Conservation (phyloP, 2,888 invertebrate genomes). For the Apeira syringaria region DNA sequence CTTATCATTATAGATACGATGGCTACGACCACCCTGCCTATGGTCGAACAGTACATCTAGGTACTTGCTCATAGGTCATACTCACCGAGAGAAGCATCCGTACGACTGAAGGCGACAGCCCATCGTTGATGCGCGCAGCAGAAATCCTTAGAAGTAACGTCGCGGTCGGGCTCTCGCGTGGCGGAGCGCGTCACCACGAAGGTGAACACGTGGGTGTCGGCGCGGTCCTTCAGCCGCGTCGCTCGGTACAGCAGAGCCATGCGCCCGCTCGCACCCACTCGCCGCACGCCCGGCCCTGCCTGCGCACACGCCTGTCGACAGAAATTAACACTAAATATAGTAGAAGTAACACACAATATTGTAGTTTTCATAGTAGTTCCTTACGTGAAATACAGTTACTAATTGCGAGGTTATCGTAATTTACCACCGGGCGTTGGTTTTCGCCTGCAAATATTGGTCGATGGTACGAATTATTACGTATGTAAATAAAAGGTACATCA, state of each 20-base stretch:
- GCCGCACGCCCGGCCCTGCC: conserved; percentile 74
- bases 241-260: conserved; percentile 92
- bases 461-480: too few species aligned
- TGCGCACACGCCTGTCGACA: conserved; percentile 56
- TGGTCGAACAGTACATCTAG: too few species aligned
- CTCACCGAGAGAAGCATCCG: conserved; percentile 87
- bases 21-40: too few species aligned
- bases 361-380: too few species aligned
- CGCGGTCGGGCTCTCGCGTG: conserved; percentile 90
- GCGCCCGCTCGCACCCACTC: conserved; percentile 58
- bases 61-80: conserved; percentile 1
- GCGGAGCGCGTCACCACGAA: conserved; percentile 92
- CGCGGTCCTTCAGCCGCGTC: conserved; percentile 91
- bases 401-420: too few species aligned
- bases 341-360: too few species aligned
- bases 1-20: neutral
- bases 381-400: too few species aligned
- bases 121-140: conserved; percentile 92
- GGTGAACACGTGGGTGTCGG: conserved; percentile 92
- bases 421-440: too few species aligned
- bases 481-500: too few species aligned
- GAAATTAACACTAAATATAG: too few species aligned
- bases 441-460: too few species aligned
- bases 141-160: conserved; percentile 92
- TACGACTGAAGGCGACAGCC: conserved; percentile 91